Evolutionary conservation across 1,140 invertebrate genomes (phyloP).

Genomic region (Glomeris maerens): DNA sequence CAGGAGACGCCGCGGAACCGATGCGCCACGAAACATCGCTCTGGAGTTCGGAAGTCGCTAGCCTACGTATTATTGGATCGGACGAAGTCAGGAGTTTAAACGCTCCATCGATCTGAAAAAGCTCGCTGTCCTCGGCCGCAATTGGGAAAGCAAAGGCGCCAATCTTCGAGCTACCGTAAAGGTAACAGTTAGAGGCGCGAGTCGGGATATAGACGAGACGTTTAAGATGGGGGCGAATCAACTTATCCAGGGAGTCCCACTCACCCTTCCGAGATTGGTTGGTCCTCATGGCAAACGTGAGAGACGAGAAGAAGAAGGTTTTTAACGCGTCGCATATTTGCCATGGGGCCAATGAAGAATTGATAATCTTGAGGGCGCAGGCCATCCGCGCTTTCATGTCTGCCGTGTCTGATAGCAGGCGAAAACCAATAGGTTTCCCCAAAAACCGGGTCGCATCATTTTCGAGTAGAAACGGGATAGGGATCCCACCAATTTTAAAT

Average conservation of each 20-base stretch:
- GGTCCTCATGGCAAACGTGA: conserved; percentile 4
- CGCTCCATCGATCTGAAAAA: too few species aligned
- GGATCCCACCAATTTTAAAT: neutral
- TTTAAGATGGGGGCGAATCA: too few species aligned
- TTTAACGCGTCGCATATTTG: conserved; percentile 8
- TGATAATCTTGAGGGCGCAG: neutral
- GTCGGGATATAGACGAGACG: too few species aligned
- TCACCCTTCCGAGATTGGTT: neutral
- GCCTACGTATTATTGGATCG: too few species aligned
- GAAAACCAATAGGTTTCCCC: neutral
- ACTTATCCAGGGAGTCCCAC: neutral
- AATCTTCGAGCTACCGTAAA: too few species aligned
- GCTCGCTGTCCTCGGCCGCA: too few species aligned
- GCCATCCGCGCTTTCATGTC: neutral
- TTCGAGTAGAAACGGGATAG: neutral
- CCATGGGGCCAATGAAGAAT: conserved; percentile 8
- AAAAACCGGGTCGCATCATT: neutral
- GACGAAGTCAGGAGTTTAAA: too few species aligned
- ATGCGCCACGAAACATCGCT: too few species aligned
- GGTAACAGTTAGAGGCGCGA: too few species aligned
- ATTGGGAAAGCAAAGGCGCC: too few species aligned
- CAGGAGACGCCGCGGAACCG: too few species aligned
- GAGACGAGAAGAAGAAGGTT: conserved; percentile 2
- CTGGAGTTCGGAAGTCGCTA: too few species aligned
- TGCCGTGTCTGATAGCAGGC: neutral